phyloP scores from a whole-genome alignment of 1,140 invertebrate species.

The Capitella teleta region DNA sequence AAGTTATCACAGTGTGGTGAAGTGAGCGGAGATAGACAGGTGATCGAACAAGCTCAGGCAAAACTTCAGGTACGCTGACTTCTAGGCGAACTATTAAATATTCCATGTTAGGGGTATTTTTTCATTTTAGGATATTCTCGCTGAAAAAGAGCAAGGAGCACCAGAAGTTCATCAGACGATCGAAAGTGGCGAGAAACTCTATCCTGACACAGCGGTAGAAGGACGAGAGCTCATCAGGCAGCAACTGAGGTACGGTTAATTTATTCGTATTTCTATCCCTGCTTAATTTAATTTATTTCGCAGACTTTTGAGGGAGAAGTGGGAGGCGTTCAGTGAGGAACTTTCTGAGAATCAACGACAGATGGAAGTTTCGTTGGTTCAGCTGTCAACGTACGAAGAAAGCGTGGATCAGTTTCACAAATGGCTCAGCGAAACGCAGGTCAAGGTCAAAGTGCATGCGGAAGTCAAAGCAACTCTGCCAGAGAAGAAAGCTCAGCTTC shows the following conservation, averaged over 20 bases:
- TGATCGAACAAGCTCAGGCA: constrained; percentile 72
- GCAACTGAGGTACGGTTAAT: constrained; percentile 52
- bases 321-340: constrained; percentile 56
- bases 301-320: constrained; percentile 52
- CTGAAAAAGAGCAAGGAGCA: constrained; percentile 66
- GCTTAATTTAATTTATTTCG: neutral
- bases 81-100: neutral
- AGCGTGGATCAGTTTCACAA: constrained; percentile 69
- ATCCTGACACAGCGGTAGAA: constrained; percentile 82
- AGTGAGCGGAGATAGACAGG: constrained; percentile 72
- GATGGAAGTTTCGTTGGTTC: constrained; percentile 65
- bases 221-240: constrained; percentile 82
- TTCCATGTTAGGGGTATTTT: neutral
- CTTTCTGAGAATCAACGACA: constrained; percentile 71
- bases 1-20: constrained; percentile 59
- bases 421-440: constrained; percentile 83
- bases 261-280: constrained; percentile 1
- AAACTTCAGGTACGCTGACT: constrained; percentile 56
- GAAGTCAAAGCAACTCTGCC: constrained; percentile 81
- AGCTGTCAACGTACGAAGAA: constrained; percentile 36
- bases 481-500: constrained; percentile 84
- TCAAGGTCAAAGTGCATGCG: constrained; percentile 79
- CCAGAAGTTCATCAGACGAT: constrained; percentile 73
- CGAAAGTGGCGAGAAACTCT: constrained; percentile 81
- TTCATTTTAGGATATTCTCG: constrained; percentile 53